A percentile compares a stretch with the other conserved stretches of the same genome.
Evolutionary conservation across 2,888 invertebrate genomes (phyloP).

Genomic region (Campoletis raptor): DNA sequence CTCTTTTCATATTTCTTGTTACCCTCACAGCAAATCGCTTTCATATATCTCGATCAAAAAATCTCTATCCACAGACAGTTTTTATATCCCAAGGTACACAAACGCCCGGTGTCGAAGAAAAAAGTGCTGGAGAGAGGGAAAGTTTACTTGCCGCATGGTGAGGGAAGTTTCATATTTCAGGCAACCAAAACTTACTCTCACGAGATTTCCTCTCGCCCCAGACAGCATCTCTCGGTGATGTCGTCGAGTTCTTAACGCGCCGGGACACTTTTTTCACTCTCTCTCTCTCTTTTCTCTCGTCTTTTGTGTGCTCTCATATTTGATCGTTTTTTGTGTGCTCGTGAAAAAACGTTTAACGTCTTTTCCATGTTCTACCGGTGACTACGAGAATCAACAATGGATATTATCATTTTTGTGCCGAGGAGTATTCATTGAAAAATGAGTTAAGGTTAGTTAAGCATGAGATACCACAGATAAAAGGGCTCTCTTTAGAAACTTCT

Average conservation of each 20-base stretch:
- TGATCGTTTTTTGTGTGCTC: neutral
- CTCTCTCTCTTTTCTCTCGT: neutral
- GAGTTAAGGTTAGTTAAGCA: slow-evolving; percentile 26
- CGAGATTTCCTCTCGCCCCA: slow-evolving; percentile 50
- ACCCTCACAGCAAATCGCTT: slow-evolving; percentile 12
- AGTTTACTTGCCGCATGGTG: slow-evolving; percentile 31
- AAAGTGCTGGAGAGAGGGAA: slow-evolving; percentile 36
- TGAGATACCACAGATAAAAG: slow-evolving; percentile 34
- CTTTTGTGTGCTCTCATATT: neutral
- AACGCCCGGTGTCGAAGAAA: slow-evolving; percentile 12
- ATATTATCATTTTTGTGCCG: slow-evolving; percentile 5
- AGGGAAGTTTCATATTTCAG: slow-evolving; percentile 55
- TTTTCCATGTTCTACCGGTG: neutral
- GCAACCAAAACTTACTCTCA: slow-evolving; percentile 50
- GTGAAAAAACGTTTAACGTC: slow-evolving; percentile 25
- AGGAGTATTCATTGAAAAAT: slow-evolving; percentile 46
- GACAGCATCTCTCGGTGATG: slow-evolving; percentile 31
- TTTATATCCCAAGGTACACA: slow-evolving; percentile 17
- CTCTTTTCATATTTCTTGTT: slow-evolving; percentile 15
- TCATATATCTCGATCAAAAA: slow-evolving; percentile 12
- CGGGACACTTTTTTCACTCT: slow-evolving; percentile 16
- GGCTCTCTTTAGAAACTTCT: slow-evolving; percentile 58
- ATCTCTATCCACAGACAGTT: neutral
- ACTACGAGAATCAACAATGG: slow-evolving; percentile 24
- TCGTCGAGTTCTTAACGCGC: slow-evolving; percentile 47